Evolutionary conservation across 1,140 invertebrate genomes (phyloP).

Genomic region (Saccostrea echinata): DNA sequence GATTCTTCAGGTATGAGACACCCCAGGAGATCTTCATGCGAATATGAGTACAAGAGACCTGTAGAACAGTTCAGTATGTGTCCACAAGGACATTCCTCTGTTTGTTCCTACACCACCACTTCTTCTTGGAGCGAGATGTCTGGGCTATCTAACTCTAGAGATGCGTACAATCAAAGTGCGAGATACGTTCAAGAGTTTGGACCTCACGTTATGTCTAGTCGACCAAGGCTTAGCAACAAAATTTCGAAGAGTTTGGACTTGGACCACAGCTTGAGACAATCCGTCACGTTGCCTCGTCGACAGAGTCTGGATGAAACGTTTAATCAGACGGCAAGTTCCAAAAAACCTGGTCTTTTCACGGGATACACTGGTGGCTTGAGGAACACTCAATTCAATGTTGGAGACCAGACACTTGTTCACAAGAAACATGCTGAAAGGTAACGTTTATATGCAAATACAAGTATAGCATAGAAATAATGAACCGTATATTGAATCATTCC

Average conservation of each 20-base stretch:
- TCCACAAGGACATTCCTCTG: background rate
- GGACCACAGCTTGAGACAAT: background rate
- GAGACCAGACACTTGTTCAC: background rate
- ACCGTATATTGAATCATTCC: no score
- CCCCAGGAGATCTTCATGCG: background rate
- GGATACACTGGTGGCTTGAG: background rate
- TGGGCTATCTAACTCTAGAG: background rate
- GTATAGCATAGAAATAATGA: no score
- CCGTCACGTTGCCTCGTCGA: background rate
- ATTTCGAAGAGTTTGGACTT: background rate
- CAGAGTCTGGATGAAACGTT: constrained; percentile 1
- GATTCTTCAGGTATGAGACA: background rate
- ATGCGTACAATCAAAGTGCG: background rate
- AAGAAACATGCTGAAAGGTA: background rate
- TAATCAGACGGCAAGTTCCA: background rate
- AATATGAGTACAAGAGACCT: background rate
- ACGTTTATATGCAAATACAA: no score
- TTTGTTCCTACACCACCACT: background rate
- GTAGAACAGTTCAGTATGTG: background rate
- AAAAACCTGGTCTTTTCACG: background rate
- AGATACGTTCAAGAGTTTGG: background rate
- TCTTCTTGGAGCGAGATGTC: background rate
- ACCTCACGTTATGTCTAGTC: background rate
- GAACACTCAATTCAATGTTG: background rate
- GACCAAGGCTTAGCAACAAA: background rate